Base-by-base conservation (phyloP, 2,797 vertebrate species). In the Lindbergichthys nudifrons region DNA sequence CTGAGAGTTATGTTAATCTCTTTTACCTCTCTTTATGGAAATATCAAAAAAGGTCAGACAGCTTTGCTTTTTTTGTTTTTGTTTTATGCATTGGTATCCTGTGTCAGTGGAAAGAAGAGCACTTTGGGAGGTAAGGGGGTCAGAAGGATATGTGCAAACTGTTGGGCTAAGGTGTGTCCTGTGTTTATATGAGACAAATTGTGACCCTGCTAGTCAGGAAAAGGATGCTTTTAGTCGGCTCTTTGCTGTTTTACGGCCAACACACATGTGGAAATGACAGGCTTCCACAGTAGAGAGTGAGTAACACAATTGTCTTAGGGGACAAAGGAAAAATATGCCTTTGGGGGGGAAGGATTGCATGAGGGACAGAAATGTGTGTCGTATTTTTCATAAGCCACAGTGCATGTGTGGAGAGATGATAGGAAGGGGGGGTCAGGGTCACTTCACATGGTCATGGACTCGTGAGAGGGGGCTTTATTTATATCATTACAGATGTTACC, bases 131-230 rank as follows among this genome's bases (percentile, higher is more conserved):
- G 83, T 36, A 46, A 23, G 23, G 23, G 79, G 41, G 78, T 83
- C 79, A 90, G 68, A 50, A 72, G 86, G 87, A 85, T 87, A 83
- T 87, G 77, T 85, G 85, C 48, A 85, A 82, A 78, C 83, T 83
- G 85, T 81, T 75, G 67, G 76, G 65, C 82, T 79, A 91, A 92
- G 87, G 90, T 90, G 91, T 91, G 89, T 92, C 91, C 91, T 92
- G 91, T 91, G 90, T 91, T 90, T 88, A 91, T 85, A 73, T 47
- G 82, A 86, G 88, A 73, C 83, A 68, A 72, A 77, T 71, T 84
- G 89, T 89, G 89, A 90, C 92, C 84, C 83, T 69, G 85, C 73
- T 71, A 77, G 69, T 68, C 92, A 92, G 93, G 93, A 93, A 94
- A 91, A 75, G 92, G 92, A 92, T 92, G 93, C 92, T 88, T 91